Base-by-base conservation (phyloP, 2,797 vertebrate species). In the Crenuchus spilurus region DNA sequence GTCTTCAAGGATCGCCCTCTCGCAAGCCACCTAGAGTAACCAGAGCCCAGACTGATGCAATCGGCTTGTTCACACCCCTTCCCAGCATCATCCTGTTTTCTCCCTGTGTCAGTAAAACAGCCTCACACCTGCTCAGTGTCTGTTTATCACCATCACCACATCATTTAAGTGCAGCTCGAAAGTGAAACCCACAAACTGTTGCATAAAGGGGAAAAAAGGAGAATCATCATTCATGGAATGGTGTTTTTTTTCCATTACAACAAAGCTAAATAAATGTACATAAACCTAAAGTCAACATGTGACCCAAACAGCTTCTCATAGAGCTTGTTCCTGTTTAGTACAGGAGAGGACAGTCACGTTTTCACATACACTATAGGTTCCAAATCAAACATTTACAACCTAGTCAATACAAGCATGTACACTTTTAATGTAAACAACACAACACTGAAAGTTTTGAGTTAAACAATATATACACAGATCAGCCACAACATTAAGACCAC, bases 1-100 rank as follows among this genome's bases (percentile, higher is more conserved):
- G 87, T 88, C 87, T 87, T 84, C 87, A 87, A 85, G 85, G 84
- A 83, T 84, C 70, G 62, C 52, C 31, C 1, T 57, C 80, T 68
- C 66, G 75, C 70, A 16, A 7, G 35, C 62, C 0, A 49, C 68
- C 55, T 78, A 51, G 78, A 80, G 83, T 85, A 86, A 85, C 87
- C 70, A 61, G 84, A 70, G 67, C 42, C 42, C 72, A 7, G 46
- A 24, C 48, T 62, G 67, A 71, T 58, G 52, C 57, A 68, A 72
- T 62, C 16, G 13, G 42, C 33, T 22, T 14, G 9, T 24, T n/a
- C 46, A 22, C 60, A 30, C 26, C 61, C 70, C 39, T 16, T 80
- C 81, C 7, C 74, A 79, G 84, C 74, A 70, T 74, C 18, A 24
- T 39, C 75, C 26, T 41, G 30, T 31, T 39, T 49, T 49, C 46